phyloP scores from a whole-genome alignment of 2,888 invertebrate genomes.

The Eristalis tenax region DNA sequence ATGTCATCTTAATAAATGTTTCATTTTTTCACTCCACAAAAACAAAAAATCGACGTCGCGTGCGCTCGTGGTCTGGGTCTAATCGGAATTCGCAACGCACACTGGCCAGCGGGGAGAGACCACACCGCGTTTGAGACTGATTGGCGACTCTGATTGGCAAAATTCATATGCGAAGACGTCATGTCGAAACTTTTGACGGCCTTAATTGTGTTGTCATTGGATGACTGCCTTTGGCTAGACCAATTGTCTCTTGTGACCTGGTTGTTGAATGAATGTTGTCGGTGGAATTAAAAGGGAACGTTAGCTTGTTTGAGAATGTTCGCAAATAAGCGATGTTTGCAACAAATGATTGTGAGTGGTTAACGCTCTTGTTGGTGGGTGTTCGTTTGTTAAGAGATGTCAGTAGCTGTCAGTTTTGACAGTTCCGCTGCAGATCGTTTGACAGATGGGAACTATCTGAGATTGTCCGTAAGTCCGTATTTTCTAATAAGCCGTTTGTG shows the following conservation, averaged over 20 bases:
- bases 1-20: slow-evolving; percentile 17
- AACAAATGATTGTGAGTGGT: too few relatives aligned
- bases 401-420: too few relatives aligned
- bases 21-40: neutral
- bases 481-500: too few relatives aligned
- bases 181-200: neutral
- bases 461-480: too few relatives aligned
- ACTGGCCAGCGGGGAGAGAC: neutral
- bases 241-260: neutral
- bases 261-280: neutral
- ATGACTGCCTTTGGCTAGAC: neutral
- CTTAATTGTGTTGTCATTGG: neutral
- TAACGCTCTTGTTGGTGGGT: too few relatives aligned
- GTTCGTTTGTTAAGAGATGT: too few relatives aligned
- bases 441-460: too few relatives aligned
- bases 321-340: too few relatives aligned
- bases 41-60: neutral
- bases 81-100: neutral
- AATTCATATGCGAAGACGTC: neutral
- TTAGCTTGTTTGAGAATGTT: too few relatives aligned
- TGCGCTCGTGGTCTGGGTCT: neutral
- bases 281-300: neutral
- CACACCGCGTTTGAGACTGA: neutral
- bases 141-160: neutral
- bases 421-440: too few relatives aligned